These are phyloP conservation scores for Oscheius sp. DNA, from an alignment of 1,140 invertebrate species.

Conservation along the genomic window DNA sequence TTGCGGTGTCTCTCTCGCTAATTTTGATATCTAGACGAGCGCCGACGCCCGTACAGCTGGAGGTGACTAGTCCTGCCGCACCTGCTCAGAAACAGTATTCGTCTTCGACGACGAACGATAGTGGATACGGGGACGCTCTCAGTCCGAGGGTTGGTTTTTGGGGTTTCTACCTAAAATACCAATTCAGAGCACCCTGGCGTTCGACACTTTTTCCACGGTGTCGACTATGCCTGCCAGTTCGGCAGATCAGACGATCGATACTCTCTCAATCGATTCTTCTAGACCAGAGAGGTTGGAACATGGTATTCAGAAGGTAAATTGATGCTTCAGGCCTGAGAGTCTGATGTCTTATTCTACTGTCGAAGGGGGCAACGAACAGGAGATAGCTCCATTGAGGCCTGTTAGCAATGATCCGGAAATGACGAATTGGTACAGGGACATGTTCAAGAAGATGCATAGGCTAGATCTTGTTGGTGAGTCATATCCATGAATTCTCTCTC, in stretches of 20 bases:
- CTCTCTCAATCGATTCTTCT: background rate
- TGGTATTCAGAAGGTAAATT: background rate
- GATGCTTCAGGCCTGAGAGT: background rate
- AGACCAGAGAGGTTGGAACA: background rate
- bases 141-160: background rate
- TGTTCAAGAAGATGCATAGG: conserved; percentile 38
- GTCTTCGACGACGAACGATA: background rate
- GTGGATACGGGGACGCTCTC: background rate
- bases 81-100: background rate
- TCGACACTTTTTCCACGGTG: background rate
- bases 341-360: background rate
- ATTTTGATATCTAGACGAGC: background rate
- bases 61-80: background rate
- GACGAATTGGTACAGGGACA: conserved; percentile 30
- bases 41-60: background rate
- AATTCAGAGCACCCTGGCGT: background rate
- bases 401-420: conserved; percentile 25
- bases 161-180: background rate
- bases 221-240: background rate
- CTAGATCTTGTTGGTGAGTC: conserved; percentile 11
- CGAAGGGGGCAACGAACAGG: background rate
- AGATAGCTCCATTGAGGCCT: background rate
- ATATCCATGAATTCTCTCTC: no score
- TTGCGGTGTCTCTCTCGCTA: background rate
- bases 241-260: background rate